phyloP scores from a whole-genome alignment of 2,888 invertebrate genomes.

The Drosophila melanosoma region DNA sequence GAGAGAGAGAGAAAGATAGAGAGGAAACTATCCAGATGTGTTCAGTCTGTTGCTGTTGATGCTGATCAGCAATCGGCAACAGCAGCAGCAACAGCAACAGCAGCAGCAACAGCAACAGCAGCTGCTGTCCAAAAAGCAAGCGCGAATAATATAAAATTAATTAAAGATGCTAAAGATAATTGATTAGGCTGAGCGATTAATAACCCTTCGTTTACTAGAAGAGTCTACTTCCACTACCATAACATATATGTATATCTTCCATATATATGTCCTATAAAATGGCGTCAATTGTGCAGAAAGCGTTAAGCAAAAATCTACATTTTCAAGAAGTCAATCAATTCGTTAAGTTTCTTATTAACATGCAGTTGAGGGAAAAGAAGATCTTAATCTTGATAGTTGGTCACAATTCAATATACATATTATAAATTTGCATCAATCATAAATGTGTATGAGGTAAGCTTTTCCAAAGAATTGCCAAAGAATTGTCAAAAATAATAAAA shows the following conservation, averaged over 20 bases:
- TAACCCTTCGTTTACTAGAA: constrained; percentile 75
- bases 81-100: constrained; percentile 26
- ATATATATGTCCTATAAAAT: constrained; percentile 12
- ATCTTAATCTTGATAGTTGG: background rate
- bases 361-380: constrained; percentile 1
- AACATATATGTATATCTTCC: background rate
- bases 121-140: constrained; percentile 60
- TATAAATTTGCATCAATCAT: background rate
- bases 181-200: constrained; percentile 85
- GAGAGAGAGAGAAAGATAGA: background rate
- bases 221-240: background rate
- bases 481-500: background rate
- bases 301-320: constrained; percentile 10
- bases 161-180: constrained; percentile 85
- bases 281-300: constrained; percentile 35
- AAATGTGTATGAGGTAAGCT: background rate
- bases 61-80: constrained; percentile 59
- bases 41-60: constrained; percentile 24
- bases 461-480: background rate
- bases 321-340: constrained; percentile 25
- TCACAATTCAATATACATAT: background rate
- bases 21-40: constrained; percentile 32
- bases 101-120: constrained; percentile 35
- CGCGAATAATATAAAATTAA: constrained; percentile 84
- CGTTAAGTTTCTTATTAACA: constrained; percentile 19